Conservation (phyloP, 2,113 vertebrate genomes). For the Mustelus asterias region DNA sequence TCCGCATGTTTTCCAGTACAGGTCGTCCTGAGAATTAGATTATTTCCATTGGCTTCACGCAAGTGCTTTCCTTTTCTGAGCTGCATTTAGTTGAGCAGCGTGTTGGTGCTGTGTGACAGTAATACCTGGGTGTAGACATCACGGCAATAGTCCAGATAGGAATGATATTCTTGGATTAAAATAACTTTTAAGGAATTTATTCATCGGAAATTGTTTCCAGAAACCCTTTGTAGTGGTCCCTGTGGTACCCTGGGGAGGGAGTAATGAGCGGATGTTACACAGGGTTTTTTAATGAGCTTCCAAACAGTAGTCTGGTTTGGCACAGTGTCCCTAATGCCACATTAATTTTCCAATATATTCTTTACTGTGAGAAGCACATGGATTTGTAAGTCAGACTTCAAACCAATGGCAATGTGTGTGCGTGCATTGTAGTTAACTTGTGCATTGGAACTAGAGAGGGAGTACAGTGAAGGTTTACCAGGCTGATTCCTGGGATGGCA, state of each 20-base stretch:
- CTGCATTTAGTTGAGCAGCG: not conserved
- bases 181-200: not conserved
- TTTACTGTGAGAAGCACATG: not conserved
- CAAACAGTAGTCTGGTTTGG: slow-evolving; percentile 22
- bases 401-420: not conserved
- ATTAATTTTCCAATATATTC: slow-evolving; percentile 13
- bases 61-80: not conserved
- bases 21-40: not conserved
- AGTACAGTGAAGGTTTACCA: too few relatives aligned
- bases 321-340: not conserved
- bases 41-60: not conserved
- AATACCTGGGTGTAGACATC: not conserved
- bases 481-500: too few relatives aligned
- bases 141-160: slow-evolving; percentile 10
- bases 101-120: not conserved
- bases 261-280: not conserved
- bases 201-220: slow-evolving; percentile 36
- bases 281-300: slow-evolving; percentile 14
- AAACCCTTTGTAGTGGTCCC: not conserved
- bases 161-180: slow-evolving; percentile 36
- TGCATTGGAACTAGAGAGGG: not conserved
- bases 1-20: not conserved
- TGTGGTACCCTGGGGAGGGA: not conserved
- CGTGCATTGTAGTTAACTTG: not conserved
- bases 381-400: not conserved